Evolutionary conservation across 2,113 vertebrate species (phyloP).

Genomic region (Malurus elegans): DNA sequence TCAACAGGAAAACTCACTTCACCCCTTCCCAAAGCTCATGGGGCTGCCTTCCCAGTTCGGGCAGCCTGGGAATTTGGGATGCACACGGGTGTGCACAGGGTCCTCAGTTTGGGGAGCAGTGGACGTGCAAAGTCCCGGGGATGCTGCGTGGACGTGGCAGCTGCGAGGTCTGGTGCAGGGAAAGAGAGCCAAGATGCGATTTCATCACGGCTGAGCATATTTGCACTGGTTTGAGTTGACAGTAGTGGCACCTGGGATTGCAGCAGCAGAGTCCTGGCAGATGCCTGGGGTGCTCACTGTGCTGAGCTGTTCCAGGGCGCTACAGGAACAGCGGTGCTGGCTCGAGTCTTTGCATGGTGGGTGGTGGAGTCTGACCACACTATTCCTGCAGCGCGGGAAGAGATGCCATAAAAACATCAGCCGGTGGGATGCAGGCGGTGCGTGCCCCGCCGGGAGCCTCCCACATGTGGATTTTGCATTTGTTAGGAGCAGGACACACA

Average conservation of each 20-base stretch:
- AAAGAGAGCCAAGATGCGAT: neutral
- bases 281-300: neutral
- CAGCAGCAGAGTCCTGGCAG: neutral
- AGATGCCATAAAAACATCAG: neutral
- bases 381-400: fast-evolving
- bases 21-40: neutral
- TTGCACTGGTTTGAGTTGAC: neutral
- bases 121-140: fast-evolving
- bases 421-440: fast-evolving
- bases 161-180: neutral
- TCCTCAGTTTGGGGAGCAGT: neutral
- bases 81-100: fast-evolving
- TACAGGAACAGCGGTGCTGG: neutral
- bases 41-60: neutral
- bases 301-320: fast-evolving
- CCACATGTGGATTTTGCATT: neutral
- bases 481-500: neutral
- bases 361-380: neutral
- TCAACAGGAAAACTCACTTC: neutral
- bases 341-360: fast-evolving
- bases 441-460: neutral
- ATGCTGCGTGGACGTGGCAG: neutral
- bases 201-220: fast-evolving
- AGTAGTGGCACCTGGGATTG: fast-evolving
- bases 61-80: too few species aligned